Conservation (phyloP, 2,888 invertebrate species). For the Orthosia incerta region DNA sequence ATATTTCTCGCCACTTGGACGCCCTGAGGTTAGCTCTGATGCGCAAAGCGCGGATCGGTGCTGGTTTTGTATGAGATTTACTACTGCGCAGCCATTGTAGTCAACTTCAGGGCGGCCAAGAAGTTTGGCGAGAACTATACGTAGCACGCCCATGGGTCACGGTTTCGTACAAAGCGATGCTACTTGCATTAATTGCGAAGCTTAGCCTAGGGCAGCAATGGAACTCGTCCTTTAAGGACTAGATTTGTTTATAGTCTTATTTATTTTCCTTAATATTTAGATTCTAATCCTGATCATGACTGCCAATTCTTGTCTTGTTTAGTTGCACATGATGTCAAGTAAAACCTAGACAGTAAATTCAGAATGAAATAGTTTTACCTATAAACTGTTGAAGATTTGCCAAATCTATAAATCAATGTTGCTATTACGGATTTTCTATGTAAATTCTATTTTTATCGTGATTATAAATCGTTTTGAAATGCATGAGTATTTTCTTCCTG, state of each 20-base stretch:
- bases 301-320: slow-evolving; percentile 42
- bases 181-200: neutral
- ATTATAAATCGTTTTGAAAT: slow-evolving; percentile 10
- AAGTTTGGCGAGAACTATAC: too few species aligned
- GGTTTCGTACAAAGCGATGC: neutral
- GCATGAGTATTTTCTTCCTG: neutral
- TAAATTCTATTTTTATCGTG: slow-evolving; percentile 13
- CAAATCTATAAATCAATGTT: slow-evolving; percentile 36
- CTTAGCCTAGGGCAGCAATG: neutral
- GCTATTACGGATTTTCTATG: neutral
- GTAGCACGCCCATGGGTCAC: neutral
- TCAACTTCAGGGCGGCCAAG: too few species aligned
- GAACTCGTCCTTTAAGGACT: neutral
- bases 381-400: slow-evolving; percentile 40
- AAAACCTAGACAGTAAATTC: slow-evolving; percentile 14
- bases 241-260: slow-evolving; percentile 25
- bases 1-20: too few species aligned
- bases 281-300: neutral
- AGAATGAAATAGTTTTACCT: slow-evolving; percentile 6
- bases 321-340: slow-evolving; percentile 15
- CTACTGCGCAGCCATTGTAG: too few species aligned
- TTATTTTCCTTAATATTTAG: slow-evolving; percentile 9
- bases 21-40: too few species aligned
- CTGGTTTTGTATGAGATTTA: too few species aligned
- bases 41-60: too few species aligned